Evolutionary conservation across 92 coral and sea anemone genomes (phyloP), one percentile per base, ranked within the genome.

Genomic region (Nematostella vectensis): DNA sequence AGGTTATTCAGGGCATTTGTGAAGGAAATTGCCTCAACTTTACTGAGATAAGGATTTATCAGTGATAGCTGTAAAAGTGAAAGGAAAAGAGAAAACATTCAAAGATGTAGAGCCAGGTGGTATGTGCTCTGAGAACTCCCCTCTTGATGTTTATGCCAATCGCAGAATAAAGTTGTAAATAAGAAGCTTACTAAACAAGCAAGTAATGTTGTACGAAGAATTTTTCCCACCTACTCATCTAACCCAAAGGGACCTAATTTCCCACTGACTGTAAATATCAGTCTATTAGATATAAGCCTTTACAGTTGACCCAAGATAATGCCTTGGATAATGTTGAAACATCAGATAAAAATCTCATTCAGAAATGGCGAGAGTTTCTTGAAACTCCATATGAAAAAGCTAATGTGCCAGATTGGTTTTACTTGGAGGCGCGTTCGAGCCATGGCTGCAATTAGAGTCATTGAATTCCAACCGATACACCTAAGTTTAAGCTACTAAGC

Each of bases 221-320:
- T 82, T 25, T 79, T 71, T 48, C 85, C 79, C 15, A 70, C 69
- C 49, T 81, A 69, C 68, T 81, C 88, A 50, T 70, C 67, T 25
- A 82, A 82, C 65, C 91, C 91, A 30, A 82, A 40, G 57, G 84
- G 91, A 27, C 56, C 81, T 59, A 82, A 77, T 48, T 76, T 67
- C 62, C 26, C 64, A 45, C 53, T 11, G 48, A 82, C 67, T 82
- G 80, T 69, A 76, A 76, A 71, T 76, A 81, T 60, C 83, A 82
- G 37, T 66, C 71, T 58, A 62, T 66, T 45, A 82, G 77, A 53
- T 71, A 76, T 56, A 82, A 76, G 57, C 77, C 89, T 62, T 82
- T 83, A 80, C 54, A 65, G 61, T 45, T 30, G 43, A 44, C 61
- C 27, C 71, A 66, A 42, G 66, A 79, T 29, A 79, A 72, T 72